phyloP scores from a whole-genome alignment of 2,888 invertebrate genomes.

The Liposcelis brunnea region DNA sequence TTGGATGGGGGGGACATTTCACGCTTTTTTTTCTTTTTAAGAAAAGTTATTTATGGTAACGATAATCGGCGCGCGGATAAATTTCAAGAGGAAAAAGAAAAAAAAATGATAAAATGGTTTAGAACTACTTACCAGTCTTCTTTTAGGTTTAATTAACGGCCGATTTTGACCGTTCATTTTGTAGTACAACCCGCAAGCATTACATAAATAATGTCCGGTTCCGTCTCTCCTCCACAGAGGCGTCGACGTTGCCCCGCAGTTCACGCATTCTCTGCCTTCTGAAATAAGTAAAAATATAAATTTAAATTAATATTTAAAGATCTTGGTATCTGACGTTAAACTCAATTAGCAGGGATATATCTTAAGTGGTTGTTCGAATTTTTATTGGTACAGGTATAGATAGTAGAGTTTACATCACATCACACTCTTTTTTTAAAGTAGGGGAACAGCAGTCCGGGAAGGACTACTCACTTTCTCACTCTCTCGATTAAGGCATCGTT shows the following conservation, averaged over 20 bases:
- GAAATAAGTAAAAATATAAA: conserved; percentile 23
- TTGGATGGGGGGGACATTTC: too few relatives aligned
- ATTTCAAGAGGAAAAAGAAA: conserved; percentile 11
- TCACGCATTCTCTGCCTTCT: conserved; percentile 97
- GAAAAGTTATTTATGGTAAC: too few relatives aligned
- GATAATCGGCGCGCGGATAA: too few relatives aligned
- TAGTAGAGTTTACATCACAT: too few relatives aligned
- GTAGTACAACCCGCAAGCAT: conserved; percentile 96
- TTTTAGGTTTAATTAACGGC: conserved; percentile 97
- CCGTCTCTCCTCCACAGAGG: conserved; percentile 98
- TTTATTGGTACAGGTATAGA: too few relatives aligned
- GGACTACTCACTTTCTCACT: too few relatives aligned
- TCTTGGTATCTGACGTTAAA: background rate
- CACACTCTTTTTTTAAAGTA: too few relatives aligned
- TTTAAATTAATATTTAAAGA: background rate
- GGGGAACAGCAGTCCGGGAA: too few relatives aligned
- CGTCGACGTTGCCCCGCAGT: conserved; percentile 97
- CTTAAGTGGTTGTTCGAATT: too few relatives aligned
- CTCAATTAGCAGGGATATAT: too few relatives aligned
- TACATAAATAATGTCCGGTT: conserved; percentile 78
- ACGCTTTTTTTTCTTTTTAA: too few relatives aligned
- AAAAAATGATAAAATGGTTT: background rate
- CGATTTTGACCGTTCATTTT: conserved; percentile 99
- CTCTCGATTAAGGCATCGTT: too few relatives aligned
- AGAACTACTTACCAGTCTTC: conserved; percentile 88